Evolutionary conservation across 2,888 invertebrate genomes (phyloP), one percentile per base, ranked within the genome.

Genomic region (Lithophane leautieri): DNA sequence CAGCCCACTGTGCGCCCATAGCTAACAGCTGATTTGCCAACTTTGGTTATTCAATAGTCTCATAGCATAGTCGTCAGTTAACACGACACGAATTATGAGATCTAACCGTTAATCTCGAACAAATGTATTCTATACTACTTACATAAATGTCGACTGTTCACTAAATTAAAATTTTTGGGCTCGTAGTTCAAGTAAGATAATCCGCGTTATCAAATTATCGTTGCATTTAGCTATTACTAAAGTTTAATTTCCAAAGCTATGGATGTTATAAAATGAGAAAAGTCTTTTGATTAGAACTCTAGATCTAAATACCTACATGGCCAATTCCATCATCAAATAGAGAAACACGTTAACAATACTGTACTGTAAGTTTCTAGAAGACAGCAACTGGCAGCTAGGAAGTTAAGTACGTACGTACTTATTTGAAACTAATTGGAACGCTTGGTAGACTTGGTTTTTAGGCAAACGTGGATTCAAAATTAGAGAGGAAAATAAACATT

Each of bases 1-100:
- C n/a, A n/a, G n/a, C n/a, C n/a, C n/a, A n/a, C n/a, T n/a, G n/a
- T n/a, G n/a, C n/a, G n/a, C n/a, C n/a, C n/a, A n/a, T 86, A 73
- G 82, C 87, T 78, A 94, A 94, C 95, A 95, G 95, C 95, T 95
- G 95, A 95, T 95, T 94, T 93, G 92, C 89, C 86, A 86, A 83
- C 83, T 79, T 79, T 44, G 73, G 56, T 73, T 79, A 79, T 22
- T 72, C 79, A 73, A 70, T 76, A 83, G 75, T 60, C 76, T 50
- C 63, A 14, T 22, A 40, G 52, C 52, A 66, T 34, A 69, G 14
- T 54, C 14, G 22, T 25, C 75, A 60, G 60, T 73, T 63, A 68
- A 44, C 62, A 56, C 66, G 44, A 52, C 83, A 73, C 66, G 56
- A 58, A 77, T 54, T 68, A 68, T 25, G n/a, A 22, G 47, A 56